Evolutionary conservation across 35 echinoderm and acorn worm species (phyloP).

Genomic region (Holothuria glaberrima): DNA sequence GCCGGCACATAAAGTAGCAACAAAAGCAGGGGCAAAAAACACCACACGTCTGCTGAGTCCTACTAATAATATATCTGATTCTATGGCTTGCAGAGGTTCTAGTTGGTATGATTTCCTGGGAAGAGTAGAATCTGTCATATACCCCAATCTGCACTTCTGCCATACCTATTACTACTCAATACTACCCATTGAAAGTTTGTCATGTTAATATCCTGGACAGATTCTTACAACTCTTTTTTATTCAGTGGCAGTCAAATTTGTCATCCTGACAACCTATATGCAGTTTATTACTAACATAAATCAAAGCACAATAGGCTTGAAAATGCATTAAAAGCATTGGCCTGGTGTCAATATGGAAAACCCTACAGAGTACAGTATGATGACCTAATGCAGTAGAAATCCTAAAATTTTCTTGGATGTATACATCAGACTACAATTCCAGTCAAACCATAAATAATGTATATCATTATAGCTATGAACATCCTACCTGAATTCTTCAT

Average conservation of each 20-base stretch:
- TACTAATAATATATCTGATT: background rate
- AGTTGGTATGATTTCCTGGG: conserved; percentile 16
- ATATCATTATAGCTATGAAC: conserved; percentile 28
- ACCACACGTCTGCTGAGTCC: conserved; percentile 12
- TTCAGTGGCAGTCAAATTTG: no score
- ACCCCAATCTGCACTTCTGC: background rate
- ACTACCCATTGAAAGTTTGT: conserved; percentile 38
- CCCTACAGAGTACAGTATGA: background rate
- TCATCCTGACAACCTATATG: no score
- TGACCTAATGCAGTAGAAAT: conserved; percentile 33
- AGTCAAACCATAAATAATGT: background rate
- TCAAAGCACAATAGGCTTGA: conserved; percentile 24
- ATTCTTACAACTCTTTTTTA: background rate
- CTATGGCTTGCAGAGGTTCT: background rate
- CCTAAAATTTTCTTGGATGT: conserved; percentile 2
- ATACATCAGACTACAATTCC: conserved; percentile 36
- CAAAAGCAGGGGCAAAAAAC: conserved; percentile 28
- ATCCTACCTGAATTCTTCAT: conserved; percentile 18
- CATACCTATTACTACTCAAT: conserved; percentile 15
- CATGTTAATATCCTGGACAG: conserved; percentile 18
- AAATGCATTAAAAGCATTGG: conserved; percentile 58
- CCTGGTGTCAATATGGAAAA: background rate
- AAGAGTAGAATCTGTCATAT: background rate
- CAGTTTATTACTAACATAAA: no score
- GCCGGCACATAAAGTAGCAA: conserved; percentile 1